Base-by-base conservation (phyloP, 2,113 vertebrate species). In the rabbit (Oryctolagus cuniculus) region DNA sequence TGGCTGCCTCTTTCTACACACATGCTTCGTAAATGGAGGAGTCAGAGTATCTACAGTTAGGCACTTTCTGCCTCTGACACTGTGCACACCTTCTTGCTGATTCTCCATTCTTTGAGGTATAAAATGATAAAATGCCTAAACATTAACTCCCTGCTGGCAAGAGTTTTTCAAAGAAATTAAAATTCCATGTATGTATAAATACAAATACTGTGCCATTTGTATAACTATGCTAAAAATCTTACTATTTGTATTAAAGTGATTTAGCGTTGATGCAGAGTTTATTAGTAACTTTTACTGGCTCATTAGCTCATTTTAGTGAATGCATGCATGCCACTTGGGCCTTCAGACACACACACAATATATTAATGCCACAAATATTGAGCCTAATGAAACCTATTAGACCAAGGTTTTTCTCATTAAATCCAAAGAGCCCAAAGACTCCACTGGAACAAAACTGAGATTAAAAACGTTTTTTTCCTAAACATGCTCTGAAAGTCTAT, bases 221-320 rank as follows among this genome's bases (percentile, higher is more conserved):
- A 63, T 29, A 72, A 87, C 63, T 51, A 91, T 91, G 58, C 81
- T 92, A 90, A 94, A 93, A 96, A 87, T 96, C 67, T 90, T 87
- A 89, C 11, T 94, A 51, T 34, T 90, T 97, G 94, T 94, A 96
- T 91, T 97, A 94, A 90, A 93, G 67, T 66, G 66, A 79, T 58
- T 95, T 82, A 80, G 55, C 74, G 95, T 49, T 78, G 64, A 86
- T 53, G 64, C 27, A 75, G 34, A 93, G 31, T 96, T 97, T 96
- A 95, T 74, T 93, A 83, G 70, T 64, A 86, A 96, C n/a, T 92
- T 96, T 92, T 96, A 93, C 89, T 96, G 91, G 67, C 51, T 97
- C 72, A 94, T 95, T 96, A 91, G 92, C 72, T 96, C 88, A 94
- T 88, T 91, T 92, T 72, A 97, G 77, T 84, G 87, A 96, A 94